Evolutionary conservation across 2,888 invertebrate species (phyloP), one percentile per base, ranked within the genome.

Genomic region (Drosophila atripex): DNA sequence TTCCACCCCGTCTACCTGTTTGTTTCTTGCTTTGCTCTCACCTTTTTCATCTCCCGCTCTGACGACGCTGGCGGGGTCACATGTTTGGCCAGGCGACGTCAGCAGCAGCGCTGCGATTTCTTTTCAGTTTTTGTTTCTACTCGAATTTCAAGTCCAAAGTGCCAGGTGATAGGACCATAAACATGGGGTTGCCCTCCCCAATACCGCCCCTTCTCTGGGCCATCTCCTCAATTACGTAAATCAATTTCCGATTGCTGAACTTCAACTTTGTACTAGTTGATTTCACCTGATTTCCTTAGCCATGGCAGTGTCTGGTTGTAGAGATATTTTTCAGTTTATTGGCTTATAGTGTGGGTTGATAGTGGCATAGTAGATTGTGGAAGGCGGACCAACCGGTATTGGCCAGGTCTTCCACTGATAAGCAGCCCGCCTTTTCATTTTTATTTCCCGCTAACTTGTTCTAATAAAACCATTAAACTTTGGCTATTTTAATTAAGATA

Each of bases 81-180:
- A 83, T 83, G 82, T 82, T 84, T 66, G 59, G 70, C 80, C 85
- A 75, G 73, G 68, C 82, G 76, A 49, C 65, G 50, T 49, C 52
- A 51, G 47, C 52, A 49, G 45, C 78, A 66, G 43, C 16, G 38
- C 21, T 35, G 25, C 46, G 45, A 59, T 28, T 45, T 65, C 49
- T 53, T 54, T 41, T 61, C 49, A 32, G 45, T 16, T 16, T 55
- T 16, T 23, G 21, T 23, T 46, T 43, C 58, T 50, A 50, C 68
- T 68, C 68, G 30, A 68, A 68, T 68, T 68, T 63, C 60, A 46
- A 41, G 52, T 70, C 47, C 65, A 64, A 65, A 64, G 53, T 53
- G 64, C 54, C 46, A 28, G 68, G 43, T 65, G 66, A 66, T 65
- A 65, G 52, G 60, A 38, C 59, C 45, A 4, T 12, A 14, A 7